Base-by-base conservation (phyloP, 1,140 invertebrate genomes). In the Bombus affinis region DNA sequence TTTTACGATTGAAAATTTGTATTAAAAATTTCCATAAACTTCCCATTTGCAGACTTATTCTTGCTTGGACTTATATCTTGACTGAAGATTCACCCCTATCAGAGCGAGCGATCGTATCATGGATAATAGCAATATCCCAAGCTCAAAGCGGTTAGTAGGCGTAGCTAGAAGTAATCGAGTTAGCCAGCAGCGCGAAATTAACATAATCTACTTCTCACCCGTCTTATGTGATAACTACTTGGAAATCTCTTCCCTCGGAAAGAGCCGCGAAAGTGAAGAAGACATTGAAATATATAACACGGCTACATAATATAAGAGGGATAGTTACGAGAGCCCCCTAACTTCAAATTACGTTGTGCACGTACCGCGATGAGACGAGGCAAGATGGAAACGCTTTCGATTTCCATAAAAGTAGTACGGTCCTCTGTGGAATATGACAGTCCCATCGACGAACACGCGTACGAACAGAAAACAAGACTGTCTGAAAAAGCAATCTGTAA, bases 261-360 rank as follows among this genome's bases (percentile, higher is more conserved):
- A 65, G 75, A 83, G 42, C 42, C 35, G 62, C 44, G 59, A 83
- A 83, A 74, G 32, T 65, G 25, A 37, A 44, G 59, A 77, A 83
- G 81, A 83, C 81, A 83, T 68, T 68, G 59, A 35, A 32, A 44
- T 62, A 84, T 79, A 71, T 71, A 72, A 74, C 70, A 8, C 6
- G 39, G n/a, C n/a, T 71, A 44, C 39, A 44, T 70, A 59, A 80
- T 68, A 75, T 70, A 82, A 32, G n/a, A 39, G 28, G 37, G 44
- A 57, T 35, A 18, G 77, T 18, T 53, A 57, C 35, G 39, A 70
- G 47, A 53, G 18, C 37, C 62, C 59, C 32, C 79, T 32, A 75
- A 76, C 72, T 86, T 77, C 37, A 86, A 86, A 84, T 84, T 86
- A 84, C 81, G 66, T 83, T 72, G 66, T 44, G 74, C 59, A 53